Base-by-base conservation (phyloP, 2,888 invertebrate genomes). In the Drosophila rellima region DNA sequence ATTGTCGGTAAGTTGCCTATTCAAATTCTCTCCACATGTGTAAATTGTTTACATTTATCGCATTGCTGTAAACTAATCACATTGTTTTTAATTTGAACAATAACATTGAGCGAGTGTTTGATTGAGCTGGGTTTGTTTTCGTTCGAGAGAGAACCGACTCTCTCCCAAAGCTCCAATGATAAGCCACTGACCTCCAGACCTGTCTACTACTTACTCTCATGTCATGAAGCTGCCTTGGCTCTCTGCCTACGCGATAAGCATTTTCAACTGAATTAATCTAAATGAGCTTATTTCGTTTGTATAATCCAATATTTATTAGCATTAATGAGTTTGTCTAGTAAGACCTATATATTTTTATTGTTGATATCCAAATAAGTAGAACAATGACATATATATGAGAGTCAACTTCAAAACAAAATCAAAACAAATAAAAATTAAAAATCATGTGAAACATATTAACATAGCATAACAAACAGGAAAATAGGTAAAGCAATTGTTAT, bases 181-280 rank as follows among this genome's bases (percentile, higher is more conserved):
- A 83, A 83, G 83, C 86, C 88, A 85, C 78, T 83, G 83, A 83
- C 83, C 83, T 85, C 83, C 61, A 59, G 68, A 54, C 61, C 47
- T 48, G 31, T 37, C 47, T 26, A 54, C 52, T 48, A 39, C 20
- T 67, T 44, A 48, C n/a, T n/a, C n/a, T n/a, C 31, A 55, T 26
- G 26, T 50, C 15, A 23, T 37, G 35, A 31, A 33, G 40, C 42
- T 50, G 57, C 29, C n/a, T 29, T 18, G 57, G 45, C 70, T 71
- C 42, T 45, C 48, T 61, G 51, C 56, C 8, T 31, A 42, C 40
- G 66, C 54, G 74, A 85, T 82, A 77, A 70, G 75, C 77, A 39
- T 63, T 68, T 61, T 44, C 26, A 78, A 74, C 70, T 77, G 17
- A 69, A 55, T 70, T 44, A 67, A 48, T 33, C 8, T 33, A 5